These are phyloP conservation scores for Thereva nobilitata DNA, from an alignment of 2,888 invertebrate genomes.

Conservation along the genomic window DNA sequence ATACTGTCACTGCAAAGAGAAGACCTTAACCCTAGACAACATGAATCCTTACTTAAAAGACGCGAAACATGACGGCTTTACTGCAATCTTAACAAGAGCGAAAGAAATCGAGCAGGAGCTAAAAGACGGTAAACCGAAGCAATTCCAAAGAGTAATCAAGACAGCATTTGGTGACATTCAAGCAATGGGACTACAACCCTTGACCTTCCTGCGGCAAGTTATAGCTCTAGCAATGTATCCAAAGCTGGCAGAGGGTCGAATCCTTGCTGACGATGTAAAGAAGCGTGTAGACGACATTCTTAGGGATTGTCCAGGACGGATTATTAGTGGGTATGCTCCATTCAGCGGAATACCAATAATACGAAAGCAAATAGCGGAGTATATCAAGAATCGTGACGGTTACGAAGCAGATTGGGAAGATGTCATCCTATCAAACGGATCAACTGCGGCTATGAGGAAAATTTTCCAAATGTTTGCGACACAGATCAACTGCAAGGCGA, in stretches of 20 bases:
- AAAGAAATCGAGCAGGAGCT: slow-evolving; percentile 92
- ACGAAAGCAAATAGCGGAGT: slow-evolving; percentile 83
- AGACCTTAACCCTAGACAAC: slow-evolving; percentile 63
- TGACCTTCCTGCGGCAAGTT: slow-evolving; percentile 94
- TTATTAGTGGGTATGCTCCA: slow-evolving; percentile 73
- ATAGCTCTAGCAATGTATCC: slow-evolving; percentile 79
- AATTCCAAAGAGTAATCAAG: slow-evolving; percentile 89
- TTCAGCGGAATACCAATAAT: slow-evolving; percentile 89
- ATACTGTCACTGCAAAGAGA: too few relatives aligned
- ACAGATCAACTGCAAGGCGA: slow-evolving; percentile 46
- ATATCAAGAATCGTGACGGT: slow-evolving; percentile 82
- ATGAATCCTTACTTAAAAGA: slow-evolving; percentile 87
- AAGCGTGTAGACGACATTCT: slow-evolving; percentile 68
- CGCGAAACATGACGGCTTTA: slow-evolving; percentile 97
- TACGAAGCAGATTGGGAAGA: slow-evolving; percentile 74
- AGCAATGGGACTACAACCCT: slow-evolving; percentile 93
- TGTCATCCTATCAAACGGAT: slow-evolving; percentile 84
- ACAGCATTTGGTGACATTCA: slow-evolving; percentile 99
- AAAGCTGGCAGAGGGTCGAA: slow-evolving; percentile 68
- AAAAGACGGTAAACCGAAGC: slow-evolving; percentile 79
- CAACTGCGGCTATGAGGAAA: slow-evolving; percentile 86
- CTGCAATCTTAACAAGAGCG: slow-evolving; percentile 91
- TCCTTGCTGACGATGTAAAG: slow-evolving; percentile 84
- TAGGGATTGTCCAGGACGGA: slow-evolving; percentile 72
- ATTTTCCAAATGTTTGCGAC: slow-evolving; percentile 19